phyloP scores from a whole-genome alignment of 2,797 vertebrate genomes.

The Amniataba percoides region DNA sequence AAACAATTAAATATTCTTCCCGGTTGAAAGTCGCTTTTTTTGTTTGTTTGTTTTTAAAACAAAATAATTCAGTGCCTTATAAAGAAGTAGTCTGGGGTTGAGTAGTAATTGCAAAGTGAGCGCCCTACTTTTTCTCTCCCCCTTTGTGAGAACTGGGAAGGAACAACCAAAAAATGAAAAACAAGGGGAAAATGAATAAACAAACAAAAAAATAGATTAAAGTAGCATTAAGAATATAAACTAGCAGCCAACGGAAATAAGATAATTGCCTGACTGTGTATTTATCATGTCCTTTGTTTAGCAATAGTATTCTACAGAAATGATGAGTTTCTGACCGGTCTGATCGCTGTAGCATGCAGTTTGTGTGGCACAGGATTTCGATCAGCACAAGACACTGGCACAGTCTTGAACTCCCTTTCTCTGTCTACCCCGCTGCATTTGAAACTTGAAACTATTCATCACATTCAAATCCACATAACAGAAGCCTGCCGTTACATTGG shows the following conservation, averaged over 20 bases:
- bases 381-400: conserved; percentile 82
- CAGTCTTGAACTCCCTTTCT: conserved; percentile 40
- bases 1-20: conserved; percentile 91
- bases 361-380: conserved; percentile 64
- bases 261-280: conserved; percentile 79
- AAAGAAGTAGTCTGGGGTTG: conserved; percentile 82
- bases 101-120: conserved; percentile 85
- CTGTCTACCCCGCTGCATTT: conserved; percentile 34
- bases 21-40: conserved; percentile 85
- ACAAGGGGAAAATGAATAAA: conserved; percentile 75
- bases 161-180: conserved; percentile 76
- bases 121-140: conserved; percentile 83
- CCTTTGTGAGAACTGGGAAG: conserved; percentile 80
- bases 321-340: conserved; percentile 64
- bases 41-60: conserved; percentile 87
- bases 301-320: conserved; percentile 62
- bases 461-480: conserved; percentile 50
- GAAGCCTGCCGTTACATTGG: conserved; percentile 86
- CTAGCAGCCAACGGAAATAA: conserved; percentile 80
- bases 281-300: conserved; percentile 79
- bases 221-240: conserved; percentile 80
- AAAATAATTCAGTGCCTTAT: conserved; percentile 87
- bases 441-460: conserved; percentile 62
- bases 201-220: conserved; percentile 80
- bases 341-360: conserved; percentile 63